Evolutionary conservation across 1,140 invertebrate genomes (phyloP).

Genomic region (Lamellibrachia luymesi): DNA sequence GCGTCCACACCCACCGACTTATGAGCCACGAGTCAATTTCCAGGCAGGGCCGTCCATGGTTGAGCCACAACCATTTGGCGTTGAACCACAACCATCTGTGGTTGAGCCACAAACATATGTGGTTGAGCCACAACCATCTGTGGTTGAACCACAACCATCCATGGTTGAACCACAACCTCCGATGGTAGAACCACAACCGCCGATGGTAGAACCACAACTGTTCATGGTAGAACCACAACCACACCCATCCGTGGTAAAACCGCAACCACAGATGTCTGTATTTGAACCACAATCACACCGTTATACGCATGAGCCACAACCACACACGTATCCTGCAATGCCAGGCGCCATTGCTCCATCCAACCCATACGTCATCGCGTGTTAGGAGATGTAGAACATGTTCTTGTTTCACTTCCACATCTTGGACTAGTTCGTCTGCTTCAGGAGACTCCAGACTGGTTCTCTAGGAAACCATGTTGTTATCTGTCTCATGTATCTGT

Average conservation of each 20-base stretch:
- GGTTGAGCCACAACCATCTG: not conserved
- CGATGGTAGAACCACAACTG: not conserved
- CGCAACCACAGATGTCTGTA: not conserved
- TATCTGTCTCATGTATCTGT: not conserved
- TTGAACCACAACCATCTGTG: too few relatives aligned
- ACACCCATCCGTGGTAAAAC: not conserved
- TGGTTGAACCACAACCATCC: not conserved
- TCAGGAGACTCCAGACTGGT: not conserved
- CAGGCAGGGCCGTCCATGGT: not conserved
- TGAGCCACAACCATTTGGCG: not conserved
- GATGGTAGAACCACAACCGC: too few relatives aligned
- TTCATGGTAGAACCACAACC: not conserved
- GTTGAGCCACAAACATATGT: not conserved
- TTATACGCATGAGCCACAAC: not conserved
- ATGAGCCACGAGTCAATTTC: not conserved
- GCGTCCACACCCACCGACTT: not conserved
- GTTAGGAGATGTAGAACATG: not conserved
- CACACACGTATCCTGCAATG: not conserved
- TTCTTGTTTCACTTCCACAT: not conserved
- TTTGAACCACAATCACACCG: not conserved
- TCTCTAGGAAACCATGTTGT: not conserved
- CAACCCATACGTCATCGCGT: not conserved
- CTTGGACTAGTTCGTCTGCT: not conserved
- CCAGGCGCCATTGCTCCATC: not conserved
- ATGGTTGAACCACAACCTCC: not conserved